Conservation (phyloP, 1,140 invertebrate species). For the Phocides pigmalion region DNA sequence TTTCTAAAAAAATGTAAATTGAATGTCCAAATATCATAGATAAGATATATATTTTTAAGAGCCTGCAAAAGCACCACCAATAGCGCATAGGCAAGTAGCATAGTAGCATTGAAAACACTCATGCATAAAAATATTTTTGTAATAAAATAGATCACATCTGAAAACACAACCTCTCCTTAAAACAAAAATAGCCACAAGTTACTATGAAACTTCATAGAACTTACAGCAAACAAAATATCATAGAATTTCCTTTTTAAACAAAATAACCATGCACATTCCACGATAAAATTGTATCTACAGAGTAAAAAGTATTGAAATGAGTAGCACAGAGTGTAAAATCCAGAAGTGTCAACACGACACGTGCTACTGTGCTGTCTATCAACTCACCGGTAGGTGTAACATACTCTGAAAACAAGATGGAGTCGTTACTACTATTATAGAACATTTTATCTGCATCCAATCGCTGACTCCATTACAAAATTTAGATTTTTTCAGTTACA, state of each 20-base stretch:
- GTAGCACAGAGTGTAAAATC: slow-evolving; percentile 42
- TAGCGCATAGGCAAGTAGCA: slow-evolving; percentile 29
- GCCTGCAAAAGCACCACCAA: slow-evolving; percentile 25
- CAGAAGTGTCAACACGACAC: slow-evolving; percentile 52
- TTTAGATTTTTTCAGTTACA: slow-evolving; percentile 39
- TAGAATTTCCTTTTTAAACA: not conserved
- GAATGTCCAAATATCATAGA: too few species aligned
- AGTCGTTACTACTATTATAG: slow-evolving; percentile 77
- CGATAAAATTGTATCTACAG: slow-evolving; percentile 41
- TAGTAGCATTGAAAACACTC: slow-evolving; percentile 18
- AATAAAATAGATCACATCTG: not conserved
- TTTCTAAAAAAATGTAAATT: too few species aligned
- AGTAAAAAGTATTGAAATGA: slow-evolving; percentile 39
- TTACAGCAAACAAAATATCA: slow-evolving; percentile 9
- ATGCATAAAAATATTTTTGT: slow-evolving; percentile 20
- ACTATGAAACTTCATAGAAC: not conserved
- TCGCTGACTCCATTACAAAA: slow-evolving; percentile 66
- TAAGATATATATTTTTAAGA: not conserved
- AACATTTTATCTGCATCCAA: slow-evolving; percentile 64
- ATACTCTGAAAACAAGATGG: slow-evolving; percentile 83
- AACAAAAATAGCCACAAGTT: not conserved
- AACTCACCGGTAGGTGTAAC: slow-evolving; percentile 82
- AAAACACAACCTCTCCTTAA: not conserved
- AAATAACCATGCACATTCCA: slow-evolving; percentile 51
- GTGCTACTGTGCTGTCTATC: slow-evolving; percentile 73